phyloP scores from a whole-genome alignment of 1,140 invertebrate species.

The Zaprionus lachaisei region DNA sequence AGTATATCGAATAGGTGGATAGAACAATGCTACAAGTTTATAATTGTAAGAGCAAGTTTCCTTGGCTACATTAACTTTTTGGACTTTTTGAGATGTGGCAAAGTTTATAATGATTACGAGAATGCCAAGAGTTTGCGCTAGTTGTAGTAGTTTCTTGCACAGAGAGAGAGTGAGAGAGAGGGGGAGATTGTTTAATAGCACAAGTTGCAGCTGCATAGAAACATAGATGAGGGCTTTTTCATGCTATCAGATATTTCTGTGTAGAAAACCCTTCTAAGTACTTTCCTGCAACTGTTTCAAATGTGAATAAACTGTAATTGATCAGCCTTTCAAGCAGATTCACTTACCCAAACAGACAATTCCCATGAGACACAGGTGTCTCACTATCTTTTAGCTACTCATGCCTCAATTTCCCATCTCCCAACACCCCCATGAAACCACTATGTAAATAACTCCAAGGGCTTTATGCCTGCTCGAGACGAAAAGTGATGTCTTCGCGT shows the following conservation, averaged over 20 bases:
- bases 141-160: not conserved
- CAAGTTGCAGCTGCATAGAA: not conserved
- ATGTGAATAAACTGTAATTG: constrained; percentile 15
- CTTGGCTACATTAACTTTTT: constrained; percentile 39
- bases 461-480: constrained; percentile 14
- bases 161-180: not conserved
- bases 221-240: not conserved
- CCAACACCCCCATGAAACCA: constrained; percentile 9
- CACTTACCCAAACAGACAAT: not conserved
- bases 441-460: constrained; percentile 43
- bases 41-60: constrained; percentile 42
- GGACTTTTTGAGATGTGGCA: constrained; percentile 24
- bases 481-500: constrained; percentile 35
- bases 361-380: not conserved
- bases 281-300: not conserved
- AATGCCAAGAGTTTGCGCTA: not conserved
- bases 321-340: constrained; percentile 21
- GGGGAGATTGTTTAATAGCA: not conserved
- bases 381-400: not conserved
- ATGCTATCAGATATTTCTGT: not conserved
- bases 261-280: not conserved
- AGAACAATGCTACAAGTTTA: constrained; percentile 46
- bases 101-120: constrained; percentile 25
- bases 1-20: constrained; percentile 11
- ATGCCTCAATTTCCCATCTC: not conserved